Evolutionary conservation across 2,797 vertebrate genomes (phyloP).

Genomic region (Anabas testudineus): DNA sequence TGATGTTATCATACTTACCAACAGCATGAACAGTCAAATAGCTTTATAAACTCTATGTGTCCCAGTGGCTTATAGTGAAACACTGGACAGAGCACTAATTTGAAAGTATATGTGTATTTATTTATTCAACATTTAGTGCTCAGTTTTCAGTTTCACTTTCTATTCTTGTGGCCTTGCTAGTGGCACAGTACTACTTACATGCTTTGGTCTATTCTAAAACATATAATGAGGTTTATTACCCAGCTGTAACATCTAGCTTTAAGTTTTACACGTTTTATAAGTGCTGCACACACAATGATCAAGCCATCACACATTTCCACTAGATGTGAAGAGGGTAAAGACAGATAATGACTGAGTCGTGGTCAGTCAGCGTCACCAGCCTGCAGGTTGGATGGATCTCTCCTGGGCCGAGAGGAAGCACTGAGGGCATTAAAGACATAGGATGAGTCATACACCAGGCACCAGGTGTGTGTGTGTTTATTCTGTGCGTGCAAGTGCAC

Average conservation of each 20-base stretch:
- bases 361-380: constrained; percentile 30
- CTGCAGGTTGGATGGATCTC: constrained; percentile 37
- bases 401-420: constrained; percentile 38
- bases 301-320: constrained; percentile 8
- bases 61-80: constrained; percentile 6
- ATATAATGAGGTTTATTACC: background rate
- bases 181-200: no score
- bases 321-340: constrained; percentile 10
- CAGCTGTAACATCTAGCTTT: background rate
- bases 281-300: constrained; percentile 1
- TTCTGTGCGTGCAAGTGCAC: background rate
- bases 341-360: constrained; percentile 8
- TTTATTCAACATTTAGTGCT: no score
- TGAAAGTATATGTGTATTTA: background rate
- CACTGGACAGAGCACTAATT: background rate
- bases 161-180: no score
- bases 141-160: no score
- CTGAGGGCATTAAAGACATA: constrained; percentile 49
- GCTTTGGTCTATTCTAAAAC: no score
- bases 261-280: background rate
- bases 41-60: background rate
- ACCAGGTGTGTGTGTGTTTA: constrained; percentile 35
- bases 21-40: constrained; percentile 15
- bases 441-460: constrained; percentile 65
- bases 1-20: constrained; percentile 25